Percentiles rank a stretch among this genome's conserved stretches.
Evolutionary conservation across 2,113 vertebrate species (phyloP).

Genomic region (Fulica atra): DNA sequence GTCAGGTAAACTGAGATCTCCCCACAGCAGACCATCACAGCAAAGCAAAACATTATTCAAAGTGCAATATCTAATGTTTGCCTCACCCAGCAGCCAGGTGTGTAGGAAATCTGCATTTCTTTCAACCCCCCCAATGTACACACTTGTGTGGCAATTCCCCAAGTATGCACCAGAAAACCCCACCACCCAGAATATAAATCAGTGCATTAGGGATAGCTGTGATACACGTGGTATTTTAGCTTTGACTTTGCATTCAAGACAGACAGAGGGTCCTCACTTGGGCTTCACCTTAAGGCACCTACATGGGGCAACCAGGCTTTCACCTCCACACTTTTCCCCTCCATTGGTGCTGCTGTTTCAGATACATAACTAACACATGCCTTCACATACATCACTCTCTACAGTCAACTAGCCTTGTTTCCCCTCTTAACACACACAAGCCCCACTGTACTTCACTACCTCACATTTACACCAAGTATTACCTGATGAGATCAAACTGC

Average conservation of each 20-base stretch:
- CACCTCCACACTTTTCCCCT: neutral
- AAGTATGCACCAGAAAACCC: neutral
- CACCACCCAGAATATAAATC: neutral
- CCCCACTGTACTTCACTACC: neutral
- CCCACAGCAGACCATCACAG: neutral
- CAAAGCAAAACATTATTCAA: neutral
- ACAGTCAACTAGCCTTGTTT: neutral
- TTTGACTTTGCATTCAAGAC: neutral
- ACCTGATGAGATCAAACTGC: conserved; percentile 96
- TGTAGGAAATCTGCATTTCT: neutral
- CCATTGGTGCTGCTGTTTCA: neutral
- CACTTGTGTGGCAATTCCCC: neutral
- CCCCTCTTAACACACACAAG: neutral
- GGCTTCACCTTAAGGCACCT: neutral
- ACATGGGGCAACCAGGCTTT: neutral
- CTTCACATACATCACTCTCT: neutral
- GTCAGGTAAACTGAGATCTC: neutral
- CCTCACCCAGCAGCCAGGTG: neutral
- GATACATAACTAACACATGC: neutral
- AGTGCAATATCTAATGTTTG: neutral
- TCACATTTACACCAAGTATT: neutral
- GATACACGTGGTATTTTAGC: neutral
- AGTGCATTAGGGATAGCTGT: neutral
- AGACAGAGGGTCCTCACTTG: neutral
- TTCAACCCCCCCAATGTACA: neutral